Conservation (phyloP, 1,140 invertebrate genomes). For the Grapholita molesta region DNA sequence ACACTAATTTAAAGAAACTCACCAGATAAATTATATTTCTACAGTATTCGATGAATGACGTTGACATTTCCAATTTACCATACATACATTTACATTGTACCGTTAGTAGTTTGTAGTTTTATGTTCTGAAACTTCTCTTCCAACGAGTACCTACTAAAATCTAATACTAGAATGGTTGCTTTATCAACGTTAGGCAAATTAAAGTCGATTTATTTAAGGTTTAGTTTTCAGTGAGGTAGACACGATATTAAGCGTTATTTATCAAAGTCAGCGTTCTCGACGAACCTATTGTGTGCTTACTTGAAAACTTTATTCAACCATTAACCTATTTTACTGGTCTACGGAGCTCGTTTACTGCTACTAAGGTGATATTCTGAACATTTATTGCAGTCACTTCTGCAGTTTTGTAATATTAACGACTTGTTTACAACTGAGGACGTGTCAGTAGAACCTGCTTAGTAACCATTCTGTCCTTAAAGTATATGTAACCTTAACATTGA, state of each 20-base stretch:
- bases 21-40: too few species aligned
- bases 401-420: background rate
- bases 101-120: too few species aligned
- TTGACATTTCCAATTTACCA: too few species aligned
- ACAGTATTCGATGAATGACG: too few species aligned
- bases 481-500: background rate
- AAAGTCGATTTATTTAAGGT: too few species aligned
- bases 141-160: too few species aligned
- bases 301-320: constrained; percentile 10
- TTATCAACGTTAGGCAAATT: too few species aligned
- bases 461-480: background rate
- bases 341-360: background rate
- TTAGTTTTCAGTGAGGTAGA: too few species aligned
- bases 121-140: too few species aligned
- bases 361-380: background rate
- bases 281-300: background rate
- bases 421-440: background rate
- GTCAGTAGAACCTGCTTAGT: background rate
- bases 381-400: background rate
- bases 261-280: background rate
- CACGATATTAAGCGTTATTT: background rate
- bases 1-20: too few species aligned
- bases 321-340: constrained; percentile 11
- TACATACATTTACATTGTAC: too few species aligned
- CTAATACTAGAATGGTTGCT: too few species aligned